phyloP scores from a whole-genome alignment of 2,113 vertebrate genomes.

The Austrofundulus limnaeus region DNA sequence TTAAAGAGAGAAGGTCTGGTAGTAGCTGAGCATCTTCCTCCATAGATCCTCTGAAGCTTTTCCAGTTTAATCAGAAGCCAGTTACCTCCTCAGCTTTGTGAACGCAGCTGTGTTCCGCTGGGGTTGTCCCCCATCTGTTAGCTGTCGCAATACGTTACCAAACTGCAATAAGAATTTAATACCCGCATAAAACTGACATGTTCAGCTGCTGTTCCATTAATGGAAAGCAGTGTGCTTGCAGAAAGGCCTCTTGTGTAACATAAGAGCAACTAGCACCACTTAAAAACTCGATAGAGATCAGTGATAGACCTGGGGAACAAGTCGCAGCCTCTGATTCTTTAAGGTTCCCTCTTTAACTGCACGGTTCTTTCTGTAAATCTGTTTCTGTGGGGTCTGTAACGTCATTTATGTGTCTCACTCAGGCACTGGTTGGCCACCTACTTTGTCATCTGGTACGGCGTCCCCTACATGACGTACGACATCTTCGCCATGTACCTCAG shows the following conservation, averaged over 20 bases:
- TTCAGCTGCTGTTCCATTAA: background rate
- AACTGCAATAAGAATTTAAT: background rate
- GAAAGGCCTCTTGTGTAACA: background rate
- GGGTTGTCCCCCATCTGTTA: background rate
- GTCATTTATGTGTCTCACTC: slow-evolving; percentile 16
- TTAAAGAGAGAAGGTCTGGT: too few relatives aligned
- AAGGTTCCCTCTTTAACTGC: background rate
- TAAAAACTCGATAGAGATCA: background rate
- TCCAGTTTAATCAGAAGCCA: background rate
- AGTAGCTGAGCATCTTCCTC: too few relatives aligned
- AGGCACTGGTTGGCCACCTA: slow-evolving; percentile 93
- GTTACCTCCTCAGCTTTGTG: background rate
- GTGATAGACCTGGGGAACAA: background rate
- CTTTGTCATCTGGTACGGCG: slow-evolving; percentile 88
- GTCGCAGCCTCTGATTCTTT: background rate
- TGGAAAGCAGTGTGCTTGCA: background rate
- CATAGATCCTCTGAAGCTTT: too few relatives aligned
- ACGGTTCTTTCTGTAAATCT: too few relatives aligned
- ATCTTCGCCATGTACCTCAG: slow-evolving; percentile 94
- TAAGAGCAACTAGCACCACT: background rate
- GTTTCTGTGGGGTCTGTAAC: too few relatives aligned
- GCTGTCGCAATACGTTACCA: background rate
- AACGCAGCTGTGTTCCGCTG: background rate
- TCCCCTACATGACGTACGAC: slow-evolving; percentile 97
- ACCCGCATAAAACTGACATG: background rate